Evolutionary conservation across 2,113 vertebrate species (phyloP).

Genomic region (Oncorhynchus nerka): DNA sequence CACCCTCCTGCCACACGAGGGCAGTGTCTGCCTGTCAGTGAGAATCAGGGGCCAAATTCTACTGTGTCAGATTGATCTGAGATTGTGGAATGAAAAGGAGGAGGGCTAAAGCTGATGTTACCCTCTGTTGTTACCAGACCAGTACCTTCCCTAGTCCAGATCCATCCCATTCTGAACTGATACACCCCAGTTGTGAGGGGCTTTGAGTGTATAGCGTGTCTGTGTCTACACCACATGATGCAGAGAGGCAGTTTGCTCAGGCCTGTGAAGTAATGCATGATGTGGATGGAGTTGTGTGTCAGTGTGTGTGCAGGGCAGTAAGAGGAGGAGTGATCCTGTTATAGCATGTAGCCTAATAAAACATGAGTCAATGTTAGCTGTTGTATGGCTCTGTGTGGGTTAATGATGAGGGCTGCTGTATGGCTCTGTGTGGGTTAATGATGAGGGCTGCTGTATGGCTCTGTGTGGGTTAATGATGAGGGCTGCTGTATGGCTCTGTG

Average conservation of each 20-base stretch:
- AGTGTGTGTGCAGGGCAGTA: slow-evolving; percentile 42
- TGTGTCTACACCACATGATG: neutral
- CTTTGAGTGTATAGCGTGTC: neutral
- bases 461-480: too few relatives aligned
- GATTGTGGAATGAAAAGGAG: neutral
- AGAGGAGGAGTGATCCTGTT: slow-evolving; percentile 54
- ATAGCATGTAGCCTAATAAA: slow-evolving; percentile 63
- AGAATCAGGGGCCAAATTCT: slow-evolving; percentile 2
- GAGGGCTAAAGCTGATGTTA: neutral
- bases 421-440: too few relatives aligned
- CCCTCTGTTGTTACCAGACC: neutral
- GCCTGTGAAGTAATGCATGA: slow-evolving; percentile 50
- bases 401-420: too few relatives aligned
- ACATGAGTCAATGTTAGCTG: slow-evolving; percentile 46
- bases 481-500: too few relatives aligned
- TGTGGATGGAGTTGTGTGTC: slow-evolving; percentile 55
- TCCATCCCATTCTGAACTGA: neutral
- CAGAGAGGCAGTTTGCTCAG: neutral
- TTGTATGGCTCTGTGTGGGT: too few relatives aligned
- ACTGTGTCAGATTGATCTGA: neutral
- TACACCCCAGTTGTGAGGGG: neutral
- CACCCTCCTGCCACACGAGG: slow-evolving; percentile 58
- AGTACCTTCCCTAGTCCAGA: neutral
- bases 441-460: too few relatives aligned
- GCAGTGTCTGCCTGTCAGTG: slow-evolving; percentile 61